These are phyloP conservation scores for Falcaria lacertinaria DNA, from an alignment of 2,888 invertebrate species.

Conservation along the genomic window DNA sequence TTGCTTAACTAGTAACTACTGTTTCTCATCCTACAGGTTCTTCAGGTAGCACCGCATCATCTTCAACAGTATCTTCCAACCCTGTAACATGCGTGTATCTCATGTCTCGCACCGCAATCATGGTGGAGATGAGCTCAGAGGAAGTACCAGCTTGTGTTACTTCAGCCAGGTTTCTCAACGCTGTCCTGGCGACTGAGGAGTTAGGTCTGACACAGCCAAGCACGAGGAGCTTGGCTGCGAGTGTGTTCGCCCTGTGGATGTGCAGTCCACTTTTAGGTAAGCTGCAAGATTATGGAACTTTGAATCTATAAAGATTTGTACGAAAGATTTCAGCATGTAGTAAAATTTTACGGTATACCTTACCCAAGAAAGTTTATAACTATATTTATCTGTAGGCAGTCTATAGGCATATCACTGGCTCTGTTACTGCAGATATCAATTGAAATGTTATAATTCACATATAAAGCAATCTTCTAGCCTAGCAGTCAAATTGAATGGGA, in stretches of 20 bases:
- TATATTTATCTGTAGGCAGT: too few species aligned
- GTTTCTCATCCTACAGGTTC: constrained; percentile 43
- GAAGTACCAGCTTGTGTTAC: constrained; percentile 64
- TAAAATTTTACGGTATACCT: too few species aligned
- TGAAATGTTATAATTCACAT: too few species aligned
- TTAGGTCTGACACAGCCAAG: constrained; percentile 87
- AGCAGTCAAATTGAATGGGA: too few species aligned
- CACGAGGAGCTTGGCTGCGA: constrained; percentile 86
- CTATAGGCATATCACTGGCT: too few species aligned
- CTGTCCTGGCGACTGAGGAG: constrained; percentile 79
- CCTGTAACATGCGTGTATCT: constrained; percentile 88
- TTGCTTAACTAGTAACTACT: too few species aligned
- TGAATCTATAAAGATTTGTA: background rate
- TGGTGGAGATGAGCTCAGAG: constrained; percentile 86
- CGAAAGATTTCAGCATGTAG: too few species aligned
- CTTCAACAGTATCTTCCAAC: constrained; percentile 62
- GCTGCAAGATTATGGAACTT: too few species aligned
- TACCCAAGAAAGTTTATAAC: too few species aligned
- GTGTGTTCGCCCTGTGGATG: constrained; percentile 96
- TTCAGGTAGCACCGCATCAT: constrained; percentile 68
- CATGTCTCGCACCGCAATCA: constrained; percentile 89
- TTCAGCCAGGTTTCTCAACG: constrained; percentile 57
- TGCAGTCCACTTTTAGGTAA: constrained; percentile 91
- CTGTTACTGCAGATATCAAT: too few species aligned
- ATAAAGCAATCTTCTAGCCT: too few species aligned